Percentiles rank a stretch among this genome's conserved stretches.
phyloP scores from a whole-genome alignment of 2,888 invertebrate species.

The Proisotoma minuta region DNA sequence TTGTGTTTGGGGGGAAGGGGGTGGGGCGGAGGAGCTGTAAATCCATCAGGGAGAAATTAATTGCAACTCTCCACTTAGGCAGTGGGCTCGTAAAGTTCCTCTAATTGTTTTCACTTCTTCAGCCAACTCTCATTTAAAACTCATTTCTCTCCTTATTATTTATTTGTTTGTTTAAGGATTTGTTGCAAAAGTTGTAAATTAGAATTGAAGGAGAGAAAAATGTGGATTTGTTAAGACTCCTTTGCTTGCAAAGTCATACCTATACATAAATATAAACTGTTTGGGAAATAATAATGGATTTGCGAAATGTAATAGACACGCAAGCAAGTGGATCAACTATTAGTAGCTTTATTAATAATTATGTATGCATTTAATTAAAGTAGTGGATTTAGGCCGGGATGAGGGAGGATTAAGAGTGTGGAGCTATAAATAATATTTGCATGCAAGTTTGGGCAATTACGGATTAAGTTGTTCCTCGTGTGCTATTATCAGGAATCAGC shows the following conservation, averaged over 20 bases:
- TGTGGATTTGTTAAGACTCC: too few species aligned
- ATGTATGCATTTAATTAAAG: conserved; percentile 3
- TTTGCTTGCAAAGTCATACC: too few species aligned
- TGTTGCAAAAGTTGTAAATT: too few species aligned
- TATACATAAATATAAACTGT: too few species aligned
- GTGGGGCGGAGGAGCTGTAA: conserved; percentile 2
- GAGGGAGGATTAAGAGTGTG: background rate
- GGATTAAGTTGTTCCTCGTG: conserved; percentile 6
- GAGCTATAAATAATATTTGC: background rate
- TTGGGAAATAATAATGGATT: too few species aligned
- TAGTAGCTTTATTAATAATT: conserved; percentile 1
- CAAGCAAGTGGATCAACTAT: background rate
- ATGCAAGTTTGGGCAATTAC: background rate
- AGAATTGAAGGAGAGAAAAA: too few species aligned
- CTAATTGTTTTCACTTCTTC: conserved; percentile 2
- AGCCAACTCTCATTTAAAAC: too few species aligned
- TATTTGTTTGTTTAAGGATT: too few species aligned
- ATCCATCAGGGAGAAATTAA: conserved; percentile 9
- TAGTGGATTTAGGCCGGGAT: background rate
- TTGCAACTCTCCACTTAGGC: conserved; percentile 5
- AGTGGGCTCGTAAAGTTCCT: background rate
- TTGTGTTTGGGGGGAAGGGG: background rate
- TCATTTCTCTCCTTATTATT: too few species aligned
- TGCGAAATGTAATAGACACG: too few species aligned
- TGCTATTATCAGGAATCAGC: background rate